phyloP scores from a whole-genome alignment of 1,140 invertebrate genomes.

The Euwallacea similis region DNA sequence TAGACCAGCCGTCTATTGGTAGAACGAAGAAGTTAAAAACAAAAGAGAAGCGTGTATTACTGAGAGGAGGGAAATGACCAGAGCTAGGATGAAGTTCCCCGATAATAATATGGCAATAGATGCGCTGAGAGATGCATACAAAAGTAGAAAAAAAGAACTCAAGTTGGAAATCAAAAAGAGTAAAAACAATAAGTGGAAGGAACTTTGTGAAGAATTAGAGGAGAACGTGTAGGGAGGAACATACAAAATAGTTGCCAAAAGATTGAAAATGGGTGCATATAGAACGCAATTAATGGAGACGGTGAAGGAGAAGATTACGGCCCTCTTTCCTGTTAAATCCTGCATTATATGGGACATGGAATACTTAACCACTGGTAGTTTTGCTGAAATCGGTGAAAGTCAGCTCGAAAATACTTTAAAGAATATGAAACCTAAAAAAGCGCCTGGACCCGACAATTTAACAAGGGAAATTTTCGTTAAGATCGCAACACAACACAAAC shows the following conservation, averaged over 20 bases:
- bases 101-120: background rate
- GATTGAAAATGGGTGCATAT: background rate
- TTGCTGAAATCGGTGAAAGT: background rate
- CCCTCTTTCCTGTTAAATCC: background rate
- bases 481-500: background rate
- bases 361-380: background rate
- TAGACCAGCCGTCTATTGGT: background rate
- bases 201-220: constrained; percentile 10
- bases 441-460: constrained; percentile 16
- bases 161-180: background rate
- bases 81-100: background rate
- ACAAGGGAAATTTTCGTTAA: constrained; percentile 5
- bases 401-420: background rate
- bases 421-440: constrained; percentile 20
- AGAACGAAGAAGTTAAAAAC: background rate
- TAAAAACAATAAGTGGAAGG: background rate
- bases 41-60: background rate
- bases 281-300: background rate
- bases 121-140: background rate
- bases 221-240: background rate
- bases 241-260: background rate
- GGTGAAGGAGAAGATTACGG: background rate
- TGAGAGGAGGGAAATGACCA: background rate
- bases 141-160: background rate
- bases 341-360: background rate